These are phyloP conservation scores for Macrotus californicus DNA, from an alignment of 2,113 vertebrate species.

Conservation along the genomic window DNA sequence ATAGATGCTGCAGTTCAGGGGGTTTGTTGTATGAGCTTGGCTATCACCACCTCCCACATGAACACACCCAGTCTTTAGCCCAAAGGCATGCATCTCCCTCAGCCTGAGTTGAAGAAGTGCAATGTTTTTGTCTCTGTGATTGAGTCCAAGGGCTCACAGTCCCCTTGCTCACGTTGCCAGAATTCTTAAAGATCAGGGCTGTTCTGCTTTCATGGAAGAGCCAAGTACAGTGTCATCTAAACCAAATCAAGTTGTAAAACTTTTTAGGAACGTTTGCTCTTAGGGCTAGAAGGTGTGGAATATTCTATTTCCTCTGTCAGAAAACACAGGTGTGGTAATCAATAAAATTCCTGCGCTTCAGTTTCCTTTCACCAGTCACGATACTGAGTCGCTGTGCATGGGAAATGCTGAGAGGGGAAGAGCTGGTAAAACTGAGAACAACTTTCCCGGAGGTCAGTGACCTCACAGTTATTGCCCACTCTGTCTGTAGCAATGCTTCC, in stretches of 20 bases:
- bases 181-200: background rate
- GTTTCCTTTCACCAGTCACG: background rate
- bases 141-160: background rate
- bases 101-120: background rate
- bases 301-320: background rate
- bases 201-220: background rate
- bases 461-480: background rate
- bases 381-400: background rate
- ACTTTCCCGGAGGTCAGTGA: background rate
- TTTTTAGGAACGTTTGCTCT: background rate
- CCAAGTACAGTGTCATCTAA: background rate
- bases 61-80: background rate
- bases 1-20: background rate
- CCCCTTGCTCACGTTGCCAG: background rate
- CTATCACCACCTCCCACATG: background rate
- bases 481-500: background rate
- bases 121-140: background rate
- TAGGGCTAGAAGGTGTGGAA: background rate
- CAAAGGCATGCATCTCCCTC: background rate
- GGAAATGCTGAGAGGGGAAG: background rate
- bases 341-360: background rate
- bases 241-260: constrained; percentile 23
- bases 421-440: background rate
- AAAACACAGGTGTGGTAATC: background rate
- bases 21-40: background rate